A percentile compares a stretch with the other conserved stretches of the same genome.
Conservation (phyloP, 2,888 invertebrate genomes). For the Yponomeuta plumbellus region DNA sequence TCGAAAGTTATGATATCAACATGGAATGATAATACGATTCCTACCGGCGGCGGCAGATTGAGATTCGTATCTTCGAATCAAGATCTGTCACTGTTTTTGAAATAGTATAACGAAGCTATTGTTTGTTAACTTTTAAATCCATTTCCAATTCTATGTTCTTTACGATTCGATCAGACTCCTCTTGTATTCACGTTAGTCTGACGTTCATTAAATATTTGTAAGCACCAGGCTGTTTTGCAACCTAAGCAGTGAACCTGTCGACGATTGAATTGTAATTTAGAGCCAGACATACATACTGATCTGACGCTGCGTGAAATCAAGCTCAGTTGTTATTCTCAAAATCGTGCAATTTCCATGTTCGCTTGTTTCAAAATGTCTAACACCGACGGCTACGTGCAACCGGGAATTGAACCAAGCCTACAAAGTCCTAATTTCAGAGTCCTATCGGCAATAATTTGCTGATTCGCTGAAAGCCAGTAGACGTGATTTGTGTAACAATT, state of each 20-base stretch:
- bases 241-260: too few relatives aligned
- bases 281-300: too few relatives aligned
- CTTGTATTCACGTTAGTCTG: background rate
- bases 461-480: constrained; percentile 13
- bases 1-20: background rate
- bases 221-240: too few relatives aligned
- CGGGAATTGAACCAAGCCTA: too few relatives aligned
- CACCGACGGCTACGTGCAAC: too few relatives aligned
- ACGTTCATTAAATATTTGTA: too few relatives aligned
- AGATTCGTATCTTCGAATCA: background rate
- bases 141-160: background rate
- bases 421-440: background rate
- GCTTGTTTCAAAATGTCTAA: too few relatives aligned
- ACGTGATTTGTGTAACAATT: constrained; percentile 51
- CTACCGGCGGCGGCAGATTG: background rate
- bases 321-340: too few relatives aligned
- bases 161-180: background rate
- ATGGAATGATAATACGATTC: background rate
- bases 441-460: constrained; percentile 29
- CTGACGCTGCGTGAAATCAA: too few relatives aligned
- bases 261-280: too few relatives aligned
- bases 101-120: background rate
- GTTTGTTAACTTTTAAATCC: background rate
- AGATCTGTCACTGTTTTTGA: background rate
- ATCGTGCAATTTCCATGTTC: too few relatives aligned